Conservation (phyloP, 2,888 invertebrate species). For the Drosophila hawaiiensis region DNA sequence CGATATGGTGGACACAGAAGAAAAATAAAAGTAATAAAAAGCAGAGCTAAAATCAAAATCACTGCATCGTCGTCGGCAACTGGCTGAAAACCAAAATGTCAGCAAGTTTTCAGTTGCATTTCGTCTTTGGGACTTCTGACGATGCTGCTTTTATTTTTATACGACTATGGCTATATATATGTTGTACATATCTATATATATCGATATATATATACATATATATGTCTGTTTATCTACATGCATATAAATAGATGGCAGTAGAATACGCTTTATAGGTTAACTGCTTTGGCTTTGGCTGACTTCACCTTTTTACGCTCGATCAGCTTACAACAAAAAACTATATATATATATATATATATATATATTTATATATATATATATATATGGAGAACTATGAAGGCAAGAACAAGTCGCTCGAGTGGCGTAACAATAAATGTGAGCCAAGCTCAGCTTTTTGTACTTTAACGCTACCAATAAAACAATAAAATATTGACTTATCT, state of each 20-base stretch:
- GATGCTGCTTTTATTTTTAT: conserved; percentile 34
- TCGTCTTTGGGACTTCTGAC: conserved; percentile 39
- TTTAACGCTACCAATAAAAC: conserved; percentile 50
- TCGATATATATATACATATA: conserved; percentile 4
- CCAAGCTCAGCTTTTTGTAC: conserved; percentile 45
- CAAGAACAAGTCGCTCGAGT: conserved; percentile 31
- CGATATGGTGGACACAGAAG: neutral
- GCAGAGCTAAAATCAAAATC: conserved; percentile 24
- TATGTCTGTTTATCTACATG: neutral
- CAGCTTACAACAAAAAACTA: conserved; percentile 41
- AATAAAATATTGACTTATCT: conserved; percentile 69
- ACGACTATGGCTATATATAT: conserved; percentile 20
- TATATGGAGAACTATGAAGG: conserved; percentile 14
- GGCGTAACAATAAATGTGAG: conserved; percentile 61
- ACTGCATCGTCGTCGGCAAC: conserved; percentile 54
- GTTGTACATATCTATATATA: conserved; percentile 12
- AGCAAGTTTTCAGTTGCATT: conserved; percentile 65
- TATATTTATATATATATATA: neutral
- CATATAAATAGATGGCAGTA: conserved; percentile 33
- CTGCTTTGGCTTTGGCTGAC: conserved; percentile 74
- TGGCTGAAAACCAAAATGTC: conserved; percentile 70
- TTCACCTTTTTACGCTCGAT: conserved; percentile 72
- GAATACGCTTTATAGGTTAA: conserved; percentile 72
- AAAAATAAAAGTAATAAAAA: neutral
- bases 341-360: neutral